phyloP scores from a whole-genome alignment of 2,888 invertebrate species.

The Clanis bilineata region DNA sequence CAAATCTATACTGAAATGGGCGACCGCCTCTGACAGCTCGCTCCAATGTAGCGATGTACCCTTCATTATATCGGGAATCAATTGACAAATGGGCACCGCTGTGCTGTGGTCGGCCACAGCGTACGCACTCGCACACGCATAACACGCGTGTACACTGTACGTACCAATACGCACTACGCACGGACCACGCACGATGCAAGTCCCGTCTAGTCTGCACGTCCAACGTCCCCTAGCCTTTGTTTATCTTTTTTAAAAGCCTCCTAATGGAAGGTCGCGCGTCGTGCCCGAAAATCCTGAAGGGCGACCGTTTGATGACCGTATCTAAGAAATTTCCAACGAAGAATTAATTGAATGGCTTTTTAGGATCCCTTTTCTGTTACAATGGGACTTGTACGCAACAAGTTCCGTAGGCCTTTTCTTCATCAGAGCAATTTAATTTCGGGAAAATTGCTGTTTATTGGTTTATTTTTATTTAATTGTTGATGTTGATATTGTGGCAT shows the following conservation, averaged over 20 bases:
- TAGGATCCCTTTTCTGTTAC: constrained; percentile 21
- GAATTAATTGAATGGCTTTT: constrained; percentile 47
- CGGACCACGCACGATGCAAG: neutral
- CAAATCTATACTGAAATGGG: constrained; percentile 67
- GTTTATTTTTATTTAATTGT: neutral
- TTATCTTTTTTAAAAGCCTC: constrained; percentile 56
- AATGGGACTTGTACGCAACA: constrained; percentile 5
- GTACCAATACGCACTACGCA: too few species aligned
- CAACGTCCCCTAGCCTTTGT: constrained; percentile 44
- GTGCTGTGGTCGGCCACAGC: constrained; percentile 28
- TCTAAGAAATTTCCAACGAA: constrained; percentile 38
- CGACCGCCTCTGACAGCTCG: constrained; percentile 73
- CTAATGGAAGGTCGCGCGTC: constrained; percentile 41
- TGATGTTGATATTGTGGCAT: too few species aligned
- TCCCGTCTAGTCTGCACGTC: constrained; percentile 13
- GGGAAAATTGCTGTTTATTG: neutral
- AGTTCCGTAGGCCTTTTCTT: neutral
- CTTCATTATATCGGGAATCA: constrained; percentile 81
- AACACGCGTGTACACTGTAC: neutral
- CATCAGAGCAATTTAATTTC: neutral
- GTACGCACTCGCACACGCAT: constrained; percentile 17
- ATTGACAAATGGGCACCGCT: constrained; percentile 73
- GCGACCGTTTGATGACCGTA: constrained; percentile 28
- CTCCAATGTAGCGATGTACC: constrained; percentile 74
- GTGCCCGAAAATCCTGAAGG: constrained; percentile 32